A percentile compares a stretch with the other conserved stretches of the same genome.
phyloP scores from a whole-genome alignment of 2,888 invertebrate species.

The Ectropis crepuscularia region DNA sequence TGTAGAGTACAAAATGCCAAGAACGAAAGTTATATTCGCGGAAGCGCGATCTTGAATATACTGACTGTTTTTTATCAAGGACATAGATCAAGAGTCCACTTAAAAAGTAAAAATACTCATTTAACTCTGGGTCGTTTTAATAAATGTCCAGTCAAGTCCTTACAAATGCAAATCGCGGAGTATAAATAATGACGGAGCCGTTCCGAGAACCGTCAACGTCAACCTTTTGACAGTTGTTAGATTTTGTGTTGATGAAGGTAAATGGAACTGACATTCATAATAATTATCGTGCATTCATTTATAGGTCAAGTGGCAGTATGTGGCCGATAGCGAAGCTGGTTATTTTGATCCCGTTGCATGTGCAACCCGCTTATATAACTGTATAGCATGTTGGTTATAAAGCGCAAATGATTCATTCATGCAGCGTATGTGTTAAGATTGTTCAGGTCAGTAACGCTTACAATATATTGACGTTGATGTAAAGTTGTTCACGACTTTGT shows the following conservation, averaged over 20 bases:
- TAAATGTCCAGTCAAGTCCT: constrained; percentile 35
- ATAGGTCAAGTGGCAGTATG: constrained; percentile 36
- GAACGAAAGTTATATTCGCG: constrained; percentile 47
- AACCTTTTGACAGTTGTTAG: constrained; percentile 52
- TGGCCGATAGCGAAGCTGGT: constrained; percentile 19
- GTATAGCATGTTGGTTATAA: constrained; percentile 27
- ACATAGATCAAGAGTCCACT: constrained; percentile 33
- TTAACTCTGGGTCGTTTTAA: constrained; percentile 27
- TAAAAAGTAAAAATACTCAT: constrained; percentile 10
- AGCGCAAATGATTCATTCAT: constrained; percentile 33
- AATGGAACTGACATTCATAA: constrained; percentile 47
- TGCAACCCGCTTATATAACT: constrained; percentile 29
- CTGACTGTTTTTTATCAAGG: constrained; percentile 35
- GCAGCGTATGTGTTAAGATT: constrained; percentile 28
- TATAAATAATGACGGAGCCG: constrained; percentile 41
- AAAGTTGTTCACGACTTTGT: constrained; percentile 26
- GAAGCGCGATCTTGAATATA: constrained; percentile 33
- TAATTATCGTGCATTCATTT: constrained; percentile 43
- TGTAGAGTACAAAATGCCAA: constrained; percentile 38
- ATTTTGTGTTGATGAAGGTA: constrained; percentile 55
- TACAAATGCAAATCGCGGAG: constrained; percentile 40
- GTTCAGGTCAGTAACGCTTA: constrained; percentile 33
- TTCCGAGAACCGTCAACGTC: constrained; percentile 45
- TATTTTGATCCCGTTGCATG: constrained; percentile 37
- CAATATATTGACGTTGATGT: constrained; percentile 30